Evolutionary conservation across 1,140 invertebrate species (phyloP), one percentile per base, ranked within the genome.

Genomic region (Gonioctena quinquepunctata): DNA sequence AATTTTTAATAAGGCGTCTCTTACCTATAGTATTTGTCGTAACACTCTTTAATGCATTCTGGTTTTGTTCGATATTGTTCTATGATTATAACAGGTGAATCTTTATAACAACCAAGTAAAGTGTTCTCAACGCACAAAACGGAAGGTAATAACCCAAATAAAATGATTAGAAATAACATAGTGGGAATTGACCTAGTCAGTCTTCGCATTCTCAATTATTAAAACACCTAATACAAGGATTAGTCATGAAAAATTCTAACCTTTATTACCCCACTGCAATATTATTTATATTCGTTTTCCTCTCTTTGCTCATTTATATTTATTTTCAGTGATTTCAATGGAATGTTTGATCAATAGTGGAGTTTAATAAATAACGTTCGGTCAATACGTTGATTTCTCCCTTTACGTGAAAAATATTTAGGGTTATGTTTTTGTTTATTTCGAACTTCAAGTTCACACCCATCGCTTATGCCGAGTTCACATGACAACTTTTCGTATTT

Each of bases 1-100:
- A 54, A 7, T 64, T 48, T 28, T 23, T 21, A 54, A 19, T 64
- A 3, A 26, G n/a, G 11, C 5, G 4, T 27, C 19, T 28, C 21
- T n/a, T 74, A 80, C 78, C 74, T 76, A 59, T 75, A 80, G 61
- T 71, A 78, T 33, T 69, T 69, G 63, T 68, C 54, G 13, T 68
- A 65, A 64, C 78, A 80, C 61, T 64, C 70, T 26, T 70, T 72
- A 7, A 71, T 64, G 66, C 78, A 80, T 22, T 72, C 64, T 3
- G 59, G 67, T 19, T 50, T 60, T 66, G 49, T 66, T 13, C 64
- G 65, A 52, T 50, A 22, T 19, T 68, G 69, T 22, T 68, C 42
- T 16, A 75, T 50, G 25, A 50, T 25, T 33, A 69, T 28, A 26
- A 59, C 63, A 7, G 69, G 57, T 16, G 69, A 60, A 23, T 75